Evolutionary conservation across 1,140 invertebrate species (phyloP).

Genomic region (Ctenoplectra terminalis): DNA sequence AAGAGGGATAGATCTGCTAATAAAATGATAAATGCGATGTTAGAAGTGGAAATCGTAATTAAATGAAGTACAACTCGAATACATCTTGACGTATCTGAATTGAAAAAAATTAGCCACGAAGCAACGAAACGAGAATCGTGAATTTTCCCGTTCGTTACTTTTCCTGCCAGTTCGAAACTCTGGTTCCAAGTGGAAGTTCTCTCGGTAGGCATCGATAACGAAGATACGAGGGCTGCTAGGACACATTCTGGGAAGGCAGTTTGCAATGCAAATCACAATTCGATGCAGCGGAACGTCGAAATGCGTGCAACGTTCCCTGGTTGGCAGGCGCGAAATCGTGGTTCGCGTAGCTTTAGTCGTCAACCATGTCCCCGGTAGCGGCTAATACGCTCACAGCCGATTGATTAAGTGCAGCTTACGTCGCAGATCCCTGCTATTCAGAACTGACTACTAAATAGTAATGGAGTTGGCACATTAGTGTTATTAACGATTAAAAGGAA

Average conservation of each 20-base stretch:
- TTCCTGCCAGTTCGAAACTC: neutral
- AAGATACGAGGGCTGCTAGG: neutral
- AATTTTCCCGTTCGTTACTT: neutral
- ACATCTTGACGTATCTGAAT: too few relatives aligned
- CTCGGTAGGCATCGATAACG: neutral
- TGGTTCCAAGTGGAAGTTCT: neutral
- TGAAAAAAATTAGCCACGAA: too few relatives aligned
- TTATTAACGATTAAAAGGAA: too few relatives aligned
- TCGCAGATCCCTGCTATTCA: conserved; percentile 8
- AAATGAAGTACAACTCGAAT: neutral
- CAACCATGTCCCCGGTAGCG: conserved; percentile 34
- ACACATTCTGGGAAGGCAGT: conserved; percentile 40
- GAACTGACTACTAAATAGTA: neutral
- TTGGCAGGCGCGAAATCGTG: conserved; percentile 50
- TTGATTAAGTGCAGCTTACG: conserved; percentile 55
- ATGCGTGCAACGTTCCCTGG: conserved; percentile 35
- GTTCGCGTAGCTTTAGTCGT: conserved; percentile 10
- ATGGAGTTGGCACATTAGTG: conserved; percentile 7
- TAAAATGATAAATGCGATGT: neutral
- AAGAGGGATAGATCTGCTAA: neutral
- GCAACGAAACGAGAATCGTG: neutral
- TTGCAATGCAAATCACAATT: conserved; percentile 77
- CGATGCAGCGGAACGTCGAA: conserved; percentile 57
- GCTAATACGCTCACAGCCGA: conserved; percentile 33
- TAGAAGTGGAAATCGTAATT: neutral